phyloP scores from a whole-genome alignment of 1,140 invertebrate species.

The Philaenus spumarius region DNA sequence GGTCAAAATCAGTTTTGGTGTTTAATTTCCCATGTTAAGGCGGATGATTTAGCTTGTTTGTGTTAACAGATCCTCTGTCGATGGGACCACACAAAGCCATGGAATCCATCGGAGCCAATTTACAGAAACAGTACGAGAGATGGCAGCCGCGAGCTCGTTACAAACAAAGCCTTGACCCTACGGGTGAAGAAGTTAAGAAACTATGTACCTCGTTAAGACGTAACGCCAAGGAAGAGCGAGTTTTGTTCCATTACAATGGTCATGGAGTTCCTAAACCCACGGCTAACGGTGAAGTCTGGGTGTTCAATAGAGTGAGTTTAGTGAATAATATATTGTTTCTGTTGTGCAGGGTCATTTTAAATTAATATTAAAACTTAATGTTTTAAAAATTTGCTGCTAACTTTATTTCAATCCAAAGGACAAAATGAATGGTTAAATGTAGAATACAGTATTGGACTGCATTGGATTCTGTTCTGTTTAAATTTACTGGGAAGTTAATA shows the following conservation, averaged over 20 bases:
- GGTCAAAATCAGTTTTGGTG: no score
- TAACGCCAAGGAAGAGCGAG: conserved; percentile 97
- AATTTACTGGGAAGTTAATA: no score
- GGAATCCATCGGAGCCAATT: conserved; percentile 82
- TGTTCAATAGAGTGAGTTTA: conserved; percentile 89
- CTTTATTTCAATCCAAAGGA: no score
- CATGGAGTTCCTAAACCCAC: conserved; percentile 99
- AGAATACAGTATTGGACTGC: no score
- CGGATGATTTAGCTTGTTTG: no score
- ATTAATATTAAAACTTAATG: no score
- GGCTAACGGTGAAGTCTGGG: conserved; percentile 98
- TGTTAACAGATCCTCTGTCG: conserved; percentile 73
- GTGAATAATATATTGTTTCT: no score
- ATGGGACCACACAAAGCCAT: conserved; percentile 89
- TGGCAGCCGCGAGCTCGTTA: conserved; percentile 97
- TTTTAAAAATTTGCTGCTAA: no score
- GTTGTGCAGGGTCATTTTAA: no score
- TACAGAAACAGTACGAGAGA: conserved; percentile 95
- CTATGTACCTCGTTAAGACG: conserved; percentile 89
- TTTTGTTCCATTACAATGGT: conserved; percentile 99
- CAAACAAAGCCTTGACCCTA: conserved; percentile 95
- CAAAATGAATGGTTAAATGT: no score
- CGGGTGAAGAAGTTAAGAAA: conserved; percentile 97
- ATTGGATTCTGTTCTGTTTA: no score
- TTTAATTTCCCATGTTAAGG: no score